Base-by-base conservation (phyloP, 2,888 invertebrate genomes). In the Ochlodes sylvanus region DNA sequence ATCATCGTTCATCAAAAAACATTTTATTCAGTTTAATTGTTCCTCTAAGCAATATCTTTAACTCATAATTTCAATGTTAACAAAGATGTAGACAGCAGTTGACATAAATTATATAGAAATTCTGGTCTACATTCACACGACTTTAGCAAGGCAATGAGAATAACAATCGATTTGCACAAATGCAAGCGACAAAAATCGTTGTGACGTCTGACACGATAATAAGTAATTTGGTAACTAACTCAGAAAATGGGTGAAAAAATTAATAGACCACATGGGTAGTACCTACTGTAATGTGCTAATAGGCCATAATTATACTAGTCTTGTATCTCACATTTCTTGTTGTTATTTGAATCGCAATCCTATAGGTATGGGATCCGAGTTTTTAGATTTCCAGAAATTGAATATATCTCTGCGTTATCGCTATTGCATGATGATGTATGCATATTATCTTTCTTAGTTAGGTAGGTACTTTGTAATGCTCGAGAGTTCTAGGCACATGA, bases 61-160 rank as follows among this genome's bases (percentile, higher is more conserved):
- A 15, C 7, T 17, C 7, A 17, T 19, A 17, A 10, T 47, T 52
- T 21, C 12, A 38, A 55, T 55, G 55, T 63, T 56, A 4, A 56
- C 14, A 64, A 44, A 64, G 44, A 38, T 41, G 15, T 42, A 44
- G 71, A 76, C 77, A 76, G 71, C 78, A 38, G 38, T 12, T 38
- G 52, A 15, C 42, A 66, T 52, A 61, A 70, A 69, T 69, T 69
- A 69, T 74, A 75, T 72, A 71, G 72, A 75, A 71, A 72, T 73
- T 73, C 70, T 71, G 74, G 72, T 74, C 72, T 66, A 72, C 70
- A 73, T 76, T 85, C 86, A 75, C 89, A 89, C 88, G 67, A 86
- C 83, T 88, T 87, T 87, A 84, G 68, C 71, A 71, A 72, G 70
- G 63, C 56, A 41, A 65, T 65, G 58, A 52, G 58, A 65, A 66